These are phyloP conservation scores for Tachycineta bicolor DNA, from an alignment of 2,113 vertebrate genomes.

Conservation along the genomic window DNA sequence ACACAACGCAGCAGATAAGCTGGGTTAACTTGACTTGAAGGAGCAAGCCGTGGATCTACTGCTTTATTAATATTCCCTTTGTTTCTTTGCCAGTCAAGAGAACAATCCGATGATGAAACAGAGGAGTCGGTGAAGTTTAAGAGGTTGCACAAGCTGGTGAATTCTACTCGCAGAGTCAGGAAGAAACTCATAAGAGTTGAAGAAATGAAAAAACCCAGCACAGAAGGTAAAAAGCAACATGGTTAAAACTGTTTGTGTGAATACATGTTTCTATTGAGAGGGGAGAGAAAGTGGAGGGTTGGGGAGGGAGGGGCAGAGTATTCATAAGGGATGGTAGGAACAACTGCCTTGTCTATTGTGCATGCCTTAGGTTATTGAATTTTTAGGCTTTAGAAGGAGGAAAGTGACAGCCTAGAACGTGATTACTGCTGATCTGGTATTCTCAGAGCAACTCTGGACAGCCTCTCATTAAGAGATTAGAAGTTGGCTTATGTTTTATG, in stretches of 20 bases:
- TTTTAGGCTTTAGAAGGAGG: neutral
- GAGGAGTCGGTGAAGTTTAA: conserved; percentile 98
- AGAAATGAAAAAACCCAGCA: conserved; percentile 90
- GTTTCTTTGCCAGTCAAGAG: conserved; percentile 88
- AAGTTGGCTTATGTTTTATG: neutral
- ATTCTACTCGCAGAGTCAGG: conserved; percentile 93
- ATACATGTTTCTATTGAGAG: neutral
- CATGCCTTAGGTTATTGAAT: neutral
- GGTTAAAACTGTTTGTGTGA: neutral
- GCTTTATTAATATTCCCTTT: conserved; percentile 71
- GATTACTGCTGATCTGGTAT: conserved; percentile 3
- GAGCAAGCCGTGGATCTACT: neutral
- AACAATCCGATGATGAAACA: conserved; percentile 96
- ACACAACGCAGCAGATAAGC: neutral
- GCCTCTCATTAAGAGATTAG: conserved; percentile 26
- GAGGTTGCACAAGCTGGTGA: conserved; percentile 96
- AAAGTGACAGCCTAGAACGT: neutral
- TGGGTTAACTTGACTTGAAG: conserved; percentile 1
- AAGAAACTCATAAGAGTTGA: conserved; percentile 98
- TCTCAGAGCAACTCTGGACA: neutral
- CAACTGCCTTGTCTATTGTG: neutral
- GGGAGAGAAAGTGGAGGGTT: neutral
- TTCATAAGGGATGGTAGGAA: neutral
- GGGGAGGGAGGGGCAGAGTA: neutral
- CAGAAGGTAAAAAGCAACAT: conserved; percentile 82